A percentile compares a stretch with the other conserved stretches of the same genome.
Conservation (phyloP, 2,113 vertebrate species). For the Otis tarda region DNA sequence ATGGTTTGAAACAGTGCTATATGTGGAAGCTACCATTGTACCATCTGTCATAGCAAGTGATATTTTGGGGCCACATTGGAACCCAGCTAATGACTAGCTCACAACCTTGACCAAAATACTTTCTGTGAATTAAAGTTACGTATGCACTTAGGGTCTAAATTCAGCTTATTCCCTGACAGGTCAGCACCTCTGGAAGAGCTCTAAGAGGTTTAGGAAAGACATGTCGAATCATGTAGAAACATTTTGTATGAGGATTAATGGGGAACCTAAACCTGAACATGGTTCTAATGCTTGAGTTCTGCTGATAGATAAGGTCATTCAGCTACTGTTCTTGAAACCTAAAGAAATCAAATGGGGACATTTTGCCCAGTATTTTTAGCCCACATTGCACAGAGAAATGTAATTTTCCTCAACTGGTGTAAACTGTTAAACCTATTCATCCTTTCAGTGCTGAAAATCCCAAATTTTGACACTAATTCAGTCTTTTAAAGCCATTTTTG, state of each 20-base stretch:
- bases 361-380: not conserved
- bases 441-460: not conserved
- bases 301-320: not conserved
- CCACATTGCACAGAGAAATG: not conserved
- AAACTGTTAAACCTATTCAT: not conserved
- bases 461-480: not conserved
- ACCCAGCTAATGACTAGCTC: conserved; percentile 23
- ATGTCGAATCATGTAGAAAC: not conserved
- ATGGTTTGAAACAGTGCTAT: conserved; percentile 1
- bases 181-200: not conserved
- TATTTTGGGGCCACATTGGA: conserved; percentile 40
- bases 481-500: not conserved
- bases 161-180: not conserved
- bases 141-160: not conserved
- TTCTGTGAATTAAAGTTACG: not conserved
- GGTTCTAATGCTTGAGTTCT: not conserved
- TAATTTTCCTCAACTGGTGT: not conserved
- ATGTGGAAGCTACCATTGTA: not conserved
- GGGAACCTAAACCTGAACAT: not conserved
- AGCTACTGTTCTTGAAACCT: not conserved
- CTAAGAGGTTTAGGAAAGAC: not conserved
- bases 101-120: conserved; percentile 29
- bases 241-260: not conserved
- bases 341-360: not conserved
- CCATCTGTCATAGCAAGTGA: conserved; percentile 27